Evolutionary conservation across 23 tunicate genomes (phyloP), one percentile per base, ranked within the genome.

Genomic region (Styela plicata): DNA sequence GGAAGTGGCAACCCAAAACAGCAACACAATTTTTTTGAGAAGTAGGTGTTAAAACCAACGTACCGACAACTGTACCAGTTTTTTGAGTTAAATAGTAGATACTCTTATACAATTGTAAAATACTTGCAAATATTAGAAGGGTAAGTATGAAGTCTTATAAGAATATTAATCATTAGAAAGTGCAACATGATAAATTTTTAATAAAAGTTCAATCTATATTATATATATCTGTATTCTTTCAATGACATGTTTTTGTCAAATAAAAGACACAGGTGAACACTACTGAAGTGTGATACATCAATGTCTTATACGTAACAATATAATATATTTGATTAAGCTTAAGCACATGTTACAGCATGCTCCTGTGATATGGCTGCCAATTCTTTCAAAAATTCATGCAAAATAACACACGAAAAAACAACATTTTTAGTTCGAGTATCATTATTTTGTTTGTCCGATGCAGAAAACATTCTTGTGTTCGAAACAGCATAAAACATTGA

Each of bases 331-430:
- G 18, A 24, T 68, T 68, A 68, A 68, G 27, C 5, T 34, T 36
- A 71, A 17, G 24, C 63, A 69, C 63, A 36, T n/a, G 85, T 31
- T 19, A 96, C 90, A 19, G 99, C 97, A 63, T 96, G 99, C 82
- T 96, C 99, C 80, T 96, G 99, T 0, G 99, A 82, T 2, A 96
- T 64, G 23, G 99, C 99, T 1, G 99, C 97, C 0, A 96, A 73
- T 61, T 96, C 99, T 71, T 96, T 96, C 74, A 92, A 82, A 71
- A 96, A 96, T 69, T 96, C 99, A 26, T 87, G 63, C 19, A 96
- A 80, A 5, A 96, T 85, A 13, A 96, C 85, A 79, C 88, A 52
- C 2, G 99, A 94, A 85, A 85, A 96, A 52, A 96, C 92, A 24
- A 90, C 99, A 74, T 96, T 96, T 70, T 96, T 96, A 64, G 96